Conservation (phyloP, 2,888 invertebrate species). For the Pogonocherus hispidulus region DNA sequence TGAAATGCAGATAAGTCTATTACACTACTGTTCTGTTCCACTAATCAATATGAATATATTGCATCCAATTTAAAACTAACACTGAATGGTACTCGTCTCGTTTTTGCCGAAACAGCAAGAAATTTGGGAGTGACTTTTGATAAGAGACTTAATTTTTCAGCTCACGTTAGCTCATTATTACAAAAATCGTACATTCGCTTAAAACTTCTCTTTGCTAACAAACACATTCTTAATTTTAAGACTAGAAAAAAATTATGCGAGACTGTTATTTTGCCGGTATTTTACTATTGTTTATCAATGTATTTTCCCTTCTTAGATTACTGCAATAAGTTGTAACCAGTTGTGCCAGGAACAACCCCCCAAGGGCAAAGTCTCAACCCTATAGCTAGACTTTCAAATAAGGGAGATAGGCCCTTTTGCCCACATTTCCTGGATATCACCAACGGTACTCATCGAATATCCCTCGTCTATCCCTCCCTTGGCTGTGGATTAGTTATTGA, state of each 20-base stretch:
- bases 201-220: constrained; percentile 19
- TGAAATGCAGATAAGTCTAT: background rate
- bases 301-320: constrained; percentile 22
- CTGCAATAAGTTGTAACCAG: background rate
- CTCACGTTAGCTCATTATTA: background rate
- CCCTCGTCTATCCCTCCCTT: too few species aligned
- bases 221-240: constrained; percentile 29
- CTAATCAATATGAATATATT: background rate
- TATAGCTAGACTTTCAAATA: too few species aligned
- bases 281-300: constrained; percentile 18
- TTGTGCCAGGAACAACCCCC: too few species aligned
- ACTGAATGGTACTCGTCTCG: background rate
- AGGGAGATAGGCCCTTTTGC: too few species aligned
- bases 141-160: background rate
- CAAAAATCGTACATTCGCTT: constrained; percentile 1
- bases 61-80: background rate
- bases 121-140: constrained; percentile 23
- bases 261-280: constrained; percentile 6
- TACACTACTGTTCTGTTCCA: background rate
- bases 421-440: too few species aligned
- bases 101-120: background rate
- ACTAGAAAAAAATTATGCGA: constrained; percentile 26
- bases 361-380: too few species aligned
- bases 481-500: too few species aligned
- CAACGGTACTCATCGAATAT: too few species aligned